phyloP scores from a whole-genome alignment of 2,797 vertebrate genomes.

The Tokudaia tokunoshimensis region DNA sequence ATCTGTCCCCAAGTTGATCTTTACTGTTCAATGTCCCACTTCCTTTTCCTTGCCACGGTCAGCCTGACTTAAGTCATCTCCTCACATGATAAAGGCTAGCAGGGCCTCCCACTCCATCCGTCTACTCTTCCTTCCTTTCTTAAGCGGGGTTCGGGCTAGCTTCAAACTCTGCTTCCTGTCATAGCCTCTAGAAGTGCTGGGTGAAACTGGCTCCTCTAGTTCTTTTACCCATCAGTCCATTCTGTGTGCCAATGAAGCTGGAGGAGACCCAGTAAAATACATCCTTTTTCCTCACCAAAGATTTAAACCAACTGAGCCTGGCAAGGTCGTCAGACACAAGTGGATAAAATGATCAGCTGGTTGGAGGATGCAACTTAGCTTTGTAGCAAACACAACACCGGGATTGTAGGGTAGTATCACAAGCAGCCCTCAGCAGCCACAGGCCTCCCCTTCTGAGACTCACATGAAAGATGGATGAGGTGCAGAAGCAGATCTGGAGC shows the following conservation, averaged over 20 bases:
- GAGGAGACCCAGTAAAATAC: not conserved
- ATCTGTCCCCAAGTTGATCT: not conserved
- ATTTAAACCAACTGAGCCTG: constrained; percentile 15
- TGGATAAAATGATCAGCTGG: not conserved
- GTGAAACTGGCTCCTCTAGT: not conserved
- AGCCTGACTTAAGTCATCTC: not conserved
- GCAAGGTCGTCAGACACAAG: not conserved
- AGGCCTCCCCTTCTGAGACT: not conserved
- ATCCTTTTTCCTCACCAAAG: not conserved
- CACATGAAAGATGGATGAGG: not conserved
- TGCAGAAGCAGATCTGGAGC: not conserved
- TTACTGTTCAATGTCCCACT: not conserved
- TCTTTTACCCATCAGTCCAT: not conserved
- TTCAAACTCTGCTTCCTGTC: not conserved
- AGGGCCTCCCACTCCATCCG: not conserved
- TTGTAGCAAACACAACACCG: not conserved
- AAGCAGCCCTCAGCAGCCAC: not conserved
- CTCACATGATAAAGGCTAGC: not conserved
- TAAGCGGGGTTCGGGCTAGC: not conserved
- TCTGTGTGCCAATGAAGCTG: not conserved
- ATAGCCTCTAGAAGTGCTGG: not conserved
- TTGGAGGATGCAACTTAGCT: not conserved
- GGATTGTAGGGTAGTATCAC: not conserved
- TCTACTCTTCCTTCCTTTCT: not conserved
- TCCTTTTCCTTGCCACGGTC: not conserved